Conservation (phyloP, 2,888 invertebrate species). For the Lordiphosa andalusiaca region DNA sequence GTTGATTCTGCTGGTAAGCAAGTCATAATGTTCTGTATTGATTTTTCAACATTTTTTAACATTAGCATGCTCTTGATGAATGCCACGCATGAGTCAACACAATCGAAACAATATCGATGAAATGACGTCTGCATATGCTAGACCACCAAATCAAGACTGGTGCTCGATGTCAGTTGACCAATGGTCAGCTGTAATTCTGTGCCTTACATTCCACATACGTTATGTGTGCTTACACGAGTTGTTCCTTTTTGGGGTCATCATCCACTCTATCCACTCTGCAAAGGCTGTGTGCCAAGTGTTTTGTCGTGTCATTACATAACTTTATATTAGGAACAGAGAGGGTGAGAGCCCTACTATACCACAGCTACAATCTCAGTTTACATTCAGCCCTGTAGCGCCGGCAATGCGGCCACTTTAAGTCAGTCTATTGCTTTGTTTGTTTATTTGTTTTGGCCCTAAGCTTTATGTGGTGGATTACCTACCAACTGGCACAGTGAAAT, state of each 20-base stretch:
- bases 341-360: slow-evolving; percentile 11
- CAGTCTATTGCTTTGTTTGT: slow-evolving; percentile 41
- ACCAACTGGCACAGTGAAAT: not conserved
- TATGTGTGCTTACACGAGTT: slow-evolving; percentile 6
- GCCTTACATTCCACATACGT: slow-evolving; percentile 14
- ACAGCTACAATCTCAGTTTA: slow-evolving; percentile 5
- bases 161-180: slow-evolving; percentile 26
- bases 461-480: not conserved
- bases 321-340: slow-evolving; percentile 39
- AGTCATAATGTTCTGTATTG: no score
- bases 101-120: slow-evolving; percentile 3
- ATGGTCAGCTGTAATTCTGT: slow-evolving; percentile 32
- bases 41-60: no score
- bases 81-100: not conserved
- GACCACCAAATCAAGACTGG: slow-evolving; percentile 1
- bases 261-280: slow-evolving; percentile 16
- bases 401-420: slow-evolving; percentile 46
- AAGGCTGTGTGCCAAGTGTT: slow-evolving; percentile 47
- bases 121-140: slow-evolving; percentile 15
- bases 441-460: slow-evolving; percentile 40
- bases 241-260: slow-evolving; percentile 4
- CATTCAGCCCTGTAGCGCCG: slow-evolving; percentile 45
- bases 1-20: no score
- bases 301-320: slow-evolving; percentile 59
- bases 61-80: not conserved